Base-by-base conservation (phyloP, 2,113 vertebrate species). In the Siphamia tubifer region DNA sequence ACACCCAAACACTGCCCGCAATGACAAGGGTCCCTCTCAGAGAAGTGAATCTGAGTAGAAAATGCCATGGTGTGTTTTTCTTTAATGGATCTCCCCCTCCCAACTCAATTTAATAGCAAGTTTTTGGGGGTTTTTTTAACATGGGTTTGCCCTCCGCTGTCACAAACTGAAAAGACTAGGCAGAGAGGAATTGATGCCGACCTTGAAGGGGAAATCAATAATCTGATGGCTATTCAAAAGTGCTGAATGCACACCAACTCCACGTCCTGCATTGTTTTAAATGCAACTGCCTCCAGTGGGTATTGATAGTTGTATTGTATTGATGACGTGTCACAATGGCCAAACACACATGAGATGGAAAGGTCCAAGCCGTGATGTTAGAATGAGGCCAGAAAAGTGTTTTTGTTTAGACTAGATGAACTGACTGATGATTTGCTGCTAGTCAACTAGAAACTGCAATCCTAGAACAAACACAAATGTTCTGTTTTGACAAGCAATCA, bases 141-240 rank as follows among this genome's bases (percentile, higher is more conserved):
- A 45, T 32, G 21, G 34, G 38, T 81, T 69, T 55, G 35, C 64
- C 42, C 79, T 65, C 27, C 21, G 17, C 63, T 67, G 43, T 73
- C 84, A 72, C 65, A 68, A 66, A 77, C 38, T 68, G 44, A 83
- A 82, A 65, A 69, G 61, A 62, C n/a, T 10, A 25, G 35, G 31
- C 32, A 43, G 42, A 74, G 57, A 76, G 70, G 75, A 68, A 81
- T 77, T 66, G 71, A 84, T 55, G 77, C 31, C 1, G 34, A 73
- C 68, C 86, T 83, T 74, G 78, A 77, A 79, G 71, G 64, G 28
- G 76, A 78, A n/a, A 87, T 87, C 84, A 78, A 89, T 84, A 75
- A 49, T 15, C 57, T 77, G 82, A 83, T 36, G 27, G 72, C 80
- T 79, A 75, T 78, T 83, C 68, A 87, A 81, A 88, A 85, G 77